Evolutionary conservation across 1,140 invertebrate genomes (phyloP).

Genomic region (Lordiphosa mommai): DNA sequence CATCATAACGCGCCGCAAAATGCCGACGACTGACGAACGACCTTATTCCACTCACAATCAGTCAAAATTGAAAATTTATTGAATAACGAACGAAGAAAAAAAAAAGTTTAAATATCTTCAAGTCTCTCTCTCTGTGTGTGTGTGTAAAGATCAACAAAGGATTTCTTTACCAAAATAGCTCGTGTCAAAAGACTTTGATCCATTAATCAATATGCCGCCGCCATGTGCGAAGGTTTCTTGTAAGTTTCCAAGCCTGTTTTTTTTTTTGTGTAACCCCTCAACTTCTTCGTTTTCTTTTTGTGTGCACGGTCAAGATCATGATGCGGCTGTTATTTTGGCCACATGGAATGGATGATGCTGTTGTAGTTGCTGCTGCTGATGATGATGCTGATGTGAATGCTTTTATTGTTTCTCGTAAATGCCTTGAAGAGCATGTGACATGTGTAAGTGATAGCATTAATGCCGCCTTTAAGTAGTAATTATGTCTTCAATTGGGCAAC

Average conservation of each 20-base stretch:
- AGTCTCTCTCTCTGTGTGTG: constrained; percentile 35
- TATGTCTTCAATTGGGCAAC: constrained; percentile 71
- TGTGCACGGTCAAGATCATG: constrained; percentile 67
- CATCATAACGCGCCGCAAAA: constrained; percentile 69
- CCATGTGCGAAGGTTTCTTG: constrained; percentile 55
- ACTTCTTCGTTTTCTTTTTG: constrained; percentile 20
- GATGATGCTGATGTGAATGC: constrained; percentile 5
- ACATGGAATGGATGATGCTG: constrained; percentile 16
- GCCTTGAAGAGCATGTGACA: constrained; percentile 67
- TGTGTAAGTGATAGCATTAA: constrained; percentile 77
- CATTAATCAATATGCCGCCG: constrained; percentile 79
- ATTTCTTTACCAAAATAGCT: constrained; percentile 79
- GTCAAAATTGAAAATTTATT: constrained; percentile 80
- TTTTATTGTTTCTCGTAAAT: constrained; percentile 67
- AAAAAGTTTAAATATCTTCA: constrained; percentile 37
- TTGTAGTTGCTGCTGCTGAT: constrained; percentile 9
- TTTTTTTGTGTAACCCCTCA: constrained; percentile 5
- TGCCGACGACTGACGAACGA: constrained; percentile 65
- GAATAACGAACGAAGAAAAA: constrained; percentile 58
- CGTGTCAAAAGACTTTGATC: constrained; percentile 80
- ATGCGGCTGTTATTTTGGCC: constrained; percentile 67
- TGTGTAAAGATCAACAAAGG: constrained; percentile 78
- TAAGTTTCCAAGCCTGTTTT: constrained; percentile 22
- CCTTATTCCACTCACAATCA: constrained; percentile 79
- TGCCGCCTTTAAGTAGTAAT: constrained; percentile 75